These are phyloP conservation scores for Eucidaris tribuloides DNA, from an alignment of 35 echinoderm and acorn worm species.

Conservation along the genomic window DNA sequence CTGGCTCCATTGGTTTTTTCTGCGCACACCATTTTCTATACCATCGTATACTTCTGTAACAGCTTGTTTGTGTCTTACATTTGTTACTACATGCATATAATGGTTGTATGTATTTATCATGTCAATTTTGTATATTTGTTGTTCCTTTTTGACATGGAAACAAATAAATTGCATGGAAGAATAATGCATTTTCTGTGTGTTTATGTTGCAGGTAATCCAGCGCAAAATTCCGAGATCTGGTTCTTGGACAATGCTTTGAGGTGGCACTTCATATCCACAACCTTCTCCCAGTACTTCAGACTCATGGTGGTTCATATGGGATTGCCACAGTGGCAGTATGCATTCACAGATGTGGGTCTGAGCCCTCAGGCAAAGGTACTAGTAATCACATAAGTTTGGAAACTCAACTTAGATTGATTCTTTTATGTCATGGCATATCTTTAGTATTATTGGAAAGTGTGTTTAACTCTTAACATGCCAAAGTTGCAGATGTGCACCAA, in stretches of 20 bases:
- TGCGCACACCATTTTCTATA: too few species aligned
- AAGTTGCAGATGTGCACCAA: too few species aligned
- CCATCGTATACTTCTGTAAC: too few species aligned
- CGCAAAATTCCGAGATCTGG: conserved; percentile 75
- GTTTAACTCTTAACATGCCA: too few species aligned
- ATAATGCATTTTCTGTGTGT: not conserved
- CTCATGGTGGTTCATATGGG: conserved; percentile 84
- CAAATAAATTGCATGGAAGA: too few species aligned
- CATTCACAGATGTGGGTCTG: conserved; percentile 84
- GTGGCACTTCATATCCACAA: conserved; percentile 83
- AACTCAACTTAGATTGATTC: too few species aligned
- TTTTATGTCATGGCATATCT: not conserved
- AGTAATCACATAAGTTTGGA: too few species aligned
- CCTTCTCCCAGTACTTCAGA: conserved; percentile 90
- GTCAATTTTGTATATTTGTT: too few species aligned
- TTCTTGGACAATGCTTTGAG: conserved; percentile 75
- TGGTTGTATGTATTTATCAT: too few species aligned
- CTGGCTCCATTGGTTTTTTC: too few species aligned
- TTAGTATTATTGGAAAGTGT: not conserved
- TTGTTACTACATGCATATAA: not conserved
- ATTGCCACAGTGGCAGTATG: conserved; percentile 80
- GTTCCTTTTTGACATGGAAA: too few species aligned
- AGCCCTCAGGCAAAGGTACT: conserved; percentile 78
- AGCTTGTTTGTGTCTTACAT: not conserved
- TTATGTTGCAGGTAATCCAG: conserved; percentile 56